phyloP scores from a whole-genome alignment of 2,113 vertebrate species.

The Hydropotes inermis region DNA sequence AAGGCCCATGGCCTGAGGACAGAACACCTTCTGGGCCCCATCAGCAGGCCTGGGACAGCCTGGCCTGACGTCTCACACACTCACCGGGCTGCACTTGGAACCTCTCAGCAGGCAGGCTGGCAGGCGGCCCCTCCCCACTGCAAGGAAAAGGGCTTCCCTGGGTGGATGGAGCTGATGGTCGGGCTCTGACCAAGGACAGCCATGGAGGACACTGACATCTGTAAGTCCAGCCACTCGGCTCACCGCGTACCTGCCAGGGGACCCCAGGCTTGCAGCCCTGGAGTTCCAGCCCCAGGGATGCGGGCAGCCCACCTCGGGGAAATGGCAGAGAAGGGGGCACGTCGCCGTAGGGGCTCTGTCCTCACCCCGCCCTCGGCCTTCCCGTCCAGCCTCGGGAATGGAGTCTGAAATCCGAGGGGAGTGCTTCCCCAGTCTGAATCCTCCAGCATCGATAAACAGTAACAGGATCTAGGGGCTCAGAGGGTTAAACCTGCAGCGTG shows the following conservation, averaged over 20 bases:
- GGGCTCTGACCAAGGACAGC: neutral
- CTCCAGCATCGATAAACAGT: neutral
- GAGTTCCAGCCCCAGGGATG: neutral
- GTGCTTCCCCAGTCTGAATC: rapidly evolving
- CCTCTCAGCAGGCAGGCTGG: neutral
- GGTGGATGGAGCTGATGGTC: rapidly evolving
- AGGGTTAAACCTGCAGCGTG: neutral
- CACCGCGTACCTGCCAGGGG: neutral
- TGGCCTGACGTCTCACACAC: rapidly evolving
- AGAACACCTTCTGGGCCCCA: no score
- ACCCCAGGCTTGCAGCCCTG: neutral
- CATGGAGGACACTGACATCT: rapidly evolving
- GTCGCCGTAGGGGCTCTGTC: neutral
- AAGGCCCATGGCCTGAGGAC: neutral
- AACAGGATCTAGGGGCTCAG: neutral
- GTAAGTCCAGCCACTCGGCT: rapidly evolving
- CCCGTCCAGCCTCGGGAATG: neutral
- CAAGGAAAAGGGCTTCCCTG: rapidly evolving
- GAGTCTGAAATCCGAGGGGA: neutral
- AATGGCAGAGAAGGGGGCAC: neutral
- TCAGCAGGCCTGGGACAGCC: neutral
- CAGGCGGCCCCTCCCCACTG: rapidly evolving
- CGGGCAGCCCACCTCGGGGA: rapidly evolving
- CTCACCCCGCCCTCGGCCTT: neutral
- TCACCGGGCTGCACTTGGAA: rapidly evolving